phyloP scores from a whole-genome alignment of 2,797 vertebrate genomes.

The Anas capensis region DNA sequence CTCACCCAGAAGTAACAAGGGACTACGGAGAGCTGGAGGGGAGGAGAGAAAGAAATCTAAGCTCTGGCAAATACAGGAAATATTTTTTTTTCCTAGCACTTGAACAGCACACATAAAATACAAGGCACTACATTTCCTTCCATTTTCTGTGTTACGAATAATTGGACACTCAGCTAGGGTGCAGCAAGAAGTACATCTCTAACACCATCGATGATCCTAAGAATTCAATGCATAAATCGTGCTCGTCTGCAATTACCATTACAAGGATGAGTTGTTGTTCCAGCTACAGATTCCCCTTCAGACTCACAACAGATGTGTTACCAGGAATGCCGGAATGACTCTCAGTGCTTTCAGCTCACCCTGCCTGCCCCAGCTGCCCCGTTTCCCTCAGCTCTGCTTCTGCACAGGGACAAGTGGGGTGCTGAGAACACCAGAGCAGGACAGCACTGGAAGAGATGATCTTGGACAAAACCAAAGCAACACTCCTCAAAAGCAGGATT shows the following conservation, averaged over 20 bases:
- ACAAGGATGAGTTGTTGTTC: background rate
- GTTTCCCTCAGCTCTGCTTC: background rate
- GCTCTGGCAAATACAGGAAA: background rate
- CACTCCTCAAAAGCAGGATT: background rate
- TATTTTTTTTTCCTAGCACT: background rate
- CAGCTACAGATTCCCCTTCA: background rate
- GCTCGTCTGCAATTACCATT: background rate
- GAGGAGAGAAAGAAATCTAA: background rate
- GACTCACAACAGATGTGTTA: background rate
- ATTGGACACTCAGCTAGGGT: background rate
- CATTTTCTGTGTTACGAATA: background rate
- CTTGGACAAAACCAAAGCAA: background rate
- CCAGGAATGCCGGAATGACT: background rate
- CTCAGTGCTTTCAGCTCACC: fast-evolving
- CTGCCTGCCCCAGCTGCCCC: background rate
- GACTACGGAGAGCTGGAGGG: background rate
- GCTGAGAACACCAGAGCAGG: background rate
- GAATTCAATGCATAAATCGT: background rate
- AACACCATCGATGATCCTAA: background rate
- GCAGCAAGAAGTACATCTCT: background rate
- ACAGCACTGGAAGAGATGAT: background rate
- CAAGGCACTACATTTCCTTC: background rate
- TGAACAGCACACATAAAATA: background rate
- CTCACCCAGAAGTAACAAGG: background rate
- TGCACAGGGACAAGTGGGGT: background rate